phyloP scores from a whole-genome alignment of 2,888 invertebrate genomes.

The Nipponacmea schrenckii region DNA sequence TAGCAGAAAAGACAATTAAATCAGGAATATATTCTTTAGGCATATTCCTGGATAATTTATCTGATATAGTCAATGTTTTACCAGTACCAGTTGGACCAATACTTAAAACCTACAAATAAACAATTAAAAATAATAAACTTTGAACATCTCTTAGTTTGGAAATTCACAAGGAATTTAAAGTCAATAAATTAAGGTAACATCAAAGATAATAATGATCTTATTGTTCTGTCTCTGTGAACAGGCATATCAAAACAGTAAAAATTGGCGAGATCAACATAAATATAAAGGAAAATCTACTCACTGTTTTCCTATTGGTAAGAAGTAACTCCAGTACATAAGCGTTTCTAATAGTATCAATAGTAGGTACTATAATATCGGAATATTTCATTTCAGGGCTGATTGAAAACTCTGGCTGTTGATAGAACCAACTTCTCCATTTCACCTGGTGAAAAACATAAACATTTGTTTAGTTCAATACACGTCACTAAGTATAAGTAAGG shows the following conservation, averaged over 20 bases:
- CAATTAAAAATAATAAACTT: no score
- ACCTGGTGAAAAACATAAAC: conserved; percentile 60
- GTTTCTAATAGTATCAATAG: conserved; percentile 66
- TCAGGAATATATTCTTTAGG: conserved; percentile 67
- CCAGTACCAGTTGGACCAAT: conserved; percentile 90
- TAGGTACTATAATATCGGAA: conserved; percentile 69
- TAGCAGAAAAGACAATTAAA: conserved; percentile 68
- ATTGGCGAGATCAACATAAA: no score
- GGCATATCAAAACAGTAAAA: no score
- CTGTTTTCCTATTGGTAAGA: conserved; percentile 69
- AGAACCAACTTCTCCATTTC: conserved; percentile 65
- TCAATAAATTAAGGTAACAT: no score
- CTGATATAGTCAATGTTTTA: conserved; percentile 66
- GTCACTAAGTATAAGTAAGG: no score
- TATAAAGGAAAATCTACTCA: conserved; percentile 46
- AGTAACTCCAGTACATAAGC: conserved; percentile 63
- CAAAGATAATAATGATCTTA: no score
- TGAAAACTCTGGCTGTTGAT: conserved; percentile 44
- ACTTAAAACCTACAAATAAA: conserved; percentile 71
- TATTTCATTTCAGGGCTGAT: conserved; percentile 64
- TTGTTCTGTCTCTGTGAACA: no score
- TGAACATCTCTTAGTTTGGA: no score
- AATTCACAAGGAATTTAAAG: no score
- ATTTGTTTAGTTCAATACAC: no score
- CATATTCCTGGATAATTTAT: conserved; percentile 68